phyloP scores from a whole-genome alignment of 2,888 invertebrate species.

The Drosophila infuscata region DNA sequence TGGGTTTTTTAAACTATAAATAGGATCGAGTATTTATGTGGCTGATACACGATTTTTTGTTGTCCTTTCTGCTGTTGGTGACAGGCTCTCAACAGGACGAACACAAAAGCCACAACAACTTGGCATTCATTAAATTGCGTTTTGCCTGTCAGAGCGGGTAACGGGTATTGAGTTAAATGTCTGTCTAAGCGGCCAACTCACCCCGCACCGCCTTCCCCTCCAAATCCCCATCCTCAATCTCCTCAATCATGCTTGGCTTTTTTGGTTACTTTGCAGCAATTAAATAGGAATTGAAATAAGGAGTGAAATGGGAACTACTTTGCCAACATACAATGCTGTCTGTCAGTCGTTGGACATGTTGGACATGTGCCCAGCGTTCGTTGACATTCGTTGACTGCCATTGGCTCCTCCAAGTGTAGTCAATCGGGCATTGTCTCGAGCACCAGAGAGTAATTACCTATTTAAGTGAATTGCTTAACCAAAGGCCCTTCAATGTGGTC shows the following conservation, averaged over 20 bases:
- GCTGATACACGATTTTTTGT: neutral
- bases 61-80: slow-evolving; percentile 46
- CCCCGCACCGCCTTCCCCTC: neutral
- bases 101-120: slow-evolving; percentile 58
- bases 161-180: slow-evolving; percentile 68
- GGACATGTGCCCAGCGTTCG: neutral
- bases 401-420: neutral
- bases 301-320: neutral
- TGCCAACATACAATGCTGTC: neutral
- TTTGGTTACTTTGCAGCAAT: slow-evolving; percentile 33
- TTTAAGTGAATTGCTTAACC: neutral
- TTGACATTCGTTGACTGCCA: neutral
- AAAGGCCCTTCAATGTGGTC: neutral
- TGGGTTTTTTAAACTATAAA: neutral
- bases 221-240: no score
- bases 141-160: slow-evolving; percentile 60
- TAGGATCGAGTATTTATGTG: slow-evolving; percentile 31
- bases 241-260: neutral
- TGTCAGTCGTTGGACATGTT: neutral
- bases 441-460: neutral
- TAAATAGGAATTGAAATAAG: slow-evolving; percentile 32
- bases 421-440: neutral
- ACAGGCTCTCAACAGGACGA: slow-evolving; percentile 59
- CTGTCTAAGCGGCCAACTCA: slow-evolving; percentile 15
- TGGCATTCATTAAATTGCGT: slow-evolving; percentile 75